Conservation (phyloP, 2,888 invertebrate species). For the Anarsia innoxiella region DNA sequence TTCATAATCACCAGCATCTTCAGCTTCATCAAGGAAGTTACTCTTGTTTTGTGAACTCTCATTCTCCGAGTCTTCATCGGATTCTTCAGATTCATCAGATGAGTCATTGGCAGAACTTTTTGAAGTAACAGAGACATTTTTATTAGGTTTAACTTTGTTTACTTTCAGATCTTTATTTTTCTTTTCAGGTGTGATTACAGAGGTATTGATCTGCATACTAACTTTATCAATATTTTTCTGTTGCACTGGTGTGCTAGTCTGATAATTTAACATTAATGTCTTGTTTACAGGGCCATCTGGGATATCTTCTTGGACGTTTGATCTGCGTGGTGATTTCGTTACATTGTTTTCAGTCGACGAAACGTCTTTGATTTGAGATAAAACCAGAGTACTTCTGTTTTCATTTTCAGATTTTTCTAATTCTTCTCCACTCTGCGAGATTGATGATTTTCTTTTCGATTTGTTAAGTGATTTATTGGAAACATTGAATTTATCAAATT, state of each 20-base stretch:
- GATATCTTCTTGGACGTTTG: conserved; percentile 28
- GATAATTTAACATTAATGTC: conserved; percentile 37
- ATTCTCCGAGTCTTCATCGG: conserved; percentile 23
- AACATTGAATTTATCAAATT: too few species aligned
- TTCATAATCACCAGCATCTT: conserved; percentile 58
- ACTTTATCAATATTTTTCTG: conserved; percentile 41
- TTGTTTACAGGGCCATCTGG: conserved; percentile 32
- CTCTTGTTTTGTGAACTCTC: conserved; percentile 26
- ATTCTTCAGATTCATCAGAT: conserved; percentile 22
- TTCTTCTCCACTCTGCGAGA: conserved; percentile 25
- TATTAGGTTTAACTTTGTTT: conserved; percentile 18
- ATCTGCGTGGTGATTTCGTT: conserved; percentile 28
- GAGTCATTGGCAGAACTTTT: conserved; percentile 20
- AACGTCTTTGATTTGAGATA: conserved; percentile 50
- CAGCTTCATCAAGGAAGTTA: conserved; percentile 49
- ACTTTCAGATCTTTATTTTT: conserved; percentile 18
- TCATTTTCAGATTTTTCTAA: conserved; percentile 34
- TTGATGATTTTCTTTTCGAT: conserved; percentile 30
- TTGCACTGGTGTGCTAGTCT: conserved; percentile 58
- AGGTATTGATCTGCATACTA: conserved; percentile 42
- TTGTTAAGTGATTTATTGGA: conserved; percentile 15
- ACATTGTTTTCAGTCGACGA: conserved; percentile 33
- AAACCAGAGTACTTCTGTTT: conserved; percentile 48
- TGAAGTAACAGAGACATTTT: conserved; percentile 19
- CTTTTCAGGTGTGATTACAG: conserved; percentile 35